phyloP scores from a whole-genome alignment of 1,140 invertebrate genomes.

The Doryteuthis pealeii region DNA sequence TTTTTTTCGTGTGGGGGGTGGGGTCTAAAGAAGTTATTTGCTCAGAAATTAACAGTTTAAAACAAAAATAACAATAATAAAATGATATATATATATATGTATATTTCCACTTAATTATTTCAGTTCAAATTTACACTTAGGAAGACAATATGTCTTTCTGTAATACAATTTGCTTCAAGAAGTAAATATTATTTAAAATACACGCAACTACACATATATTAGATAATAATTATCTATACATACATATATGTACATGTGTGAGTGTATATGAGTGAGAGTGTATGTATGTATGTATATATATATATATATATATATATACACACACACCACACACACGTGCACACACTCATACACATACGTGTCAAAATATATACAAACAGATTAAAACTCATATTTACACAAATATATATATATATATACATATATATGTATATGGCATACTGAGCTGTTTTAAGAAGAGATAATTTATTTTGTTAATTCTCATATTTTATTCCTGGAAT shows the following conservation, averaged over 20 bases:
- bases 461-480: constrained; percentile 10
- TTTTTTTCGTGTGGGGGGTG: background rate
- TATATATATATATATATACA: constrained; percentile 6
- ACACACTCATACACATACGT: background rate
- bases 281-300: constrained; percentile 7
- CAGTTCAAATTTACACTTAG: too few species aligned
- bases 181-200: too few species aligned
- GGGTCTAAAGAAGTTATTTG: constrained; percentile 60
- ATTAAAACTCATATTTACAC: background rate
- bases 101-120: constrained; percentile 41
- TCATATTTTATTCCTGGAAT: background rate
- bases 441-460: constrained; percentile 13
- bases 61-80: constrained; percentile 67
- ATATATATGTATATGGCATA: constrained; percentile 11
- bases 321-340: too few species aligned
- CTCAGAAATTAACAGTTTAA: constrained; percentile 70
- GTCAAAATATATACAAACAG: background rate
- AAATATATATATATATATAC: constrained; percentile 5
- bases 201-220: too few species aligned
- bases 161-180: too few species aligned
- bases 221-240: background rate
- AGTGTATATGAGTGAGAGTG: too few species aligned
- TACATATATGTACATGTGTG: background rate
- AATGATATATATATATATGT: constrained; percentile 67
- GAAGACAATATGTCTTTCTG: too few species aligned